Percentiles rank a stretch among this genome's conserved stretches.
Conservation (phyloP, 2,797 vertebrate genomes). For the Poecilia gillii region DNA sequence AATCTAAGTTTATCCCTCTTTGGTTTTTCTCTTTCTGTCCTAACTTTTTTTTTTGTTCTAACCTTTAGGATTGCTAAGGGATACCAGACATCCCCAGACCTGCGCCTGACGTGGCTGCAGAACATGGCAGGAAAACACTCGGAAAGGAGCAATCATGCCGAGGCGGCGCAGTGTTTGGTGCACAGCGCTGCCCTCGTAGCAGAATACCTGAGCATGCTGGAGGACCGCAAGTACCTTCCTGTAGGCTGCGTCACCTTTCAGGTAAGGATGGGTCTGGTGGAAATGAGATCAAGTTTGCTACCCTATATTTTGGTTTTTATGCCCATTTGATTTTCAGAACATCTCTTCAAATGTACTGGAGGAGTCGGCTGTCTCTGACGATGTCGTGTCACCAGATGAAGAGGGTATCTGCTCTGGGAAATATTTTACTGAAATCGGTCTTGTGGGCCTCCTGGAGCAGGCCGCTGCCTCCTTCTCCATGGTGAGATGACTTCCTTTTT, state of each 20-base stretch:
- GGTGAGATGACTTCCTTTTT: conserved; percentile 76
- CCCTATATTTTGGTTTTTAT: not conserved
- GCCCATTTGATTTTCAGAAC: conserved; percentile 79
- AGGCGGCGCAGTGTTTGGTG: conserved; percentile 96
- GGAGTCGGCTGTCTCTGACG: conserved; percentile 97
- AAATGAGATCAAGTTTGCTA: not conserved
- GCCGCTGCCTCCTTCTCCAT: conserved; percentile 96
- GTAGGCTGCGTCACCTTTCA: conserved; percentile 99
- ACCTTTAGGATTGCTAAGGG: conserved; percentile 93
- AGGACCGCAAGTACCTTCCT: conserved; percentile 97
- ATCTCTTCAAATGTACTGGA: conserved; percentile 98
- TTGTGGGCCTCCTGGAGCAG: conserved; percentile 97
- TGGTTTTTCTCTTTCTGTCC: not conserved
- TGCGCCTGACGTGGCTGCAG: conserved; percentile 96
- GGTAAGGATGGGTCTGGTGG: conserved; percentile 67
- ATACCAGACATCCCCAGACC: conserved; percentile 97
- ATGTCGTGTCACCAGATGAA: conserved; percentile 97
- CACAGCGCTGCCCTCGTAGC: conserved; percentile 98
- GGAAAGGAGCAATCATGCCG: conserved; percentile 95
- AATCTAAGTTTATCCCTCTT: not conserved
- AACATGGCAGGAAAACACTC: conserved; percentile 99
- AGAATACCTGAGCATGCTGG: conserved; percentile 98
- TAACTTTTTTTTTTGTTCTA: conserved; percentile 4
- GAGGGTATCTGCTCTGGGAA: conserved; percentile 99
- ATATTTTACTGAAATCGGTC: conserved; percentile 96